Base-by-base conservation (phyloP, 1,140 invertebrate species). In the Cheumatopsyche charites region DNA sequence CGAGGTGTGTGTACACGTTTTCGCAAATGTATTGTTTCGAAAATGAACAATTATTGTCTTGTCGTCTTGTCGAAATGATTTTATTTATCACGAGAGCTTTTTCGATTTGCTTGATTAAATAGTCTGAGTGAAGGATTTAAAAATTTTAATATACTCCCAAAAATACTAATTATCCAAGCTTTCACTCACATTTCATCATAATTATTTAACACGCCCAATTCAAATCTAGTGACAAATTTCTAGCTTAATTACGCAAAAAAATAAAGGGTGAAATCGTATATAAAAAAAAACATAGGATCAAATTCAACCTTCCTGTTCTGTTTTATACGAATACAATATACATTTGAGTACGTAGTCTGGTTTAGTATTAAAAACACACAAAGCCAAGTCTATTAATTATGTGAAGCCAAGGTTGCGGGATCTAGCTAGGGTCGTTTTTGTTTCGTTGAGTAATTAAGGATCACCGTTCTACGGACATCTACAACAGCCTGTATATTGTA, bases 391-490 rank as follows among this genome's bases (percentile, higher is more conserved):
- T 52, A 52, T 52, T 52, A 52, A 52, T 52, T 52, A 52, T 52
- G 47, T 15, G 15, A 15, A 9, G n/a, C 47, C 9, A 19, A 52
- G 47, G 47, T 6, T 17, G 15, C 47, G n/a, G 47, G 47, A 2
- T n/a, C n/a, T n/a, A n/a, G n/a, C 29, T 36, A 17, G 47, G n/a
- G 7, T 15, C 7, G 47, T 52, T 52, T 52, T 52, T 52, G 47
- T 52, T 52, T 52, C 47, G 47, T 52, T 19, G 47, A 52, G 47
- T 52, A 52, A 52, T 52, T 52, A 52, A 52, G 47, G 47, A 52
- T 7, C 47, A 19, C 47, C 19, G n/a, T 19, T 15, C n/a, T 19
- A 52, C 19, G 47, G 47, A 52, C 47, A 52, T 17, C 7, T 15
- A 52, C 15, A 52, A 17, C 9, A 9, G 47, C 19, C 47, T 19